Evolutionary conservation across 2,888 invertebrate species (phyloP).

Genomic region (Torymus texanus): DNA sequence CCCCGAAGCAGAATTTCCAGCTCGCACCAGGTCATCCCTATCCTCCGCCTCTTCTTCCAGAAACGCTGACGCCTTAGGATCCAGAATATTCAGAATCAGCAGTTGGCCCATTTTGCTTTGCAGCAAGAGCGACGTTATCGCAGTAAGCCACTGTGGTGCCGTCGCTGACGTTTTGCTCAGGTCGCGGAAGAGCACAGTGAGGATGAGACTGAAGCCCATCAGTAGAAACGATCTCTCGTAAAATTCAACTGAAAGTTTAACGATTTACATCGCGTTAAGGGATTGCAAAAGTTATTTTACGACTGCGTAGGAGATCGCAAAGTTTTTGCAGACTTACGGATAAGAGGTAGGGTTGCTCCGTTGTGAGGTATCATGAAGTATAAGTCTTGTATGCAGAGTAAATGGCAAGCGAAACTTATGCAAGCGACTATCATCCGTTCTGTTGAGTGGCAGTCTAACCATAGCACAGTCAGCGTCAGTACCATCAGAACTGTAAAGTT

Average conservation of each 20-base stretch:
- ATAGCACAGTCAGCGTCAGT: constrained; percentile 78
- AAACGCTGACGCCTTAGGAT: constrained; percentile 64
- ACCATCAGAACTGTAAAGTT: constrained; percentile 76
- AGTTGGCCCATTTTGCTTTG: constrained; percentile 65
- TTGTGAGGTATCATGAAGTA: constrained; percentile 78
- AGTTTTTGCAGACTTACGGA: constrained; percentile 60
- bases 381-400: constrained; percentile 78
- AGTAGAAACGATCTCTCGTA: constrained; percentile 65
- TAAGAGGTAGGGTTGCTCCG: constrained; percentile 68
- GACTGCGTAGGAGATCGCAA: too few species aligned
- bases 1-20: too few species aligned
- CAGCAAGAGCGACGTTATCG: constrained; percentile 59
- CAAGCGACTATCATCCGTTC: constrained; percentile 78
- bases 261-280: too few species aligned
- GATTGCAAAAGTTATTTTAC: too few species aligned
- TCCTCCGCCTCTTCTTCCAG: constrained; percentile 63
- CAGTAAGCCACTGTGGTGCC: constrained; percentile 64
- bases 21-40: constrained; percentile 59
- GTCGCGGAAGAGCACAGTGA: constrained; percentile 57
- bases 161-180: constrained; percentile 59
- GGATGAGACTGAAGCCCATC: constrained; percentile 41
- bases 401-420: constrained; percentile 79
- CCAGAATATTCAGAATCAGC: constrained; percentile 64
- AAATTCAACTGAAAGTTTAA: constrained; percentile 63
- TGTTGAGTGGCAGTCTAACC: constrained; percentile 78